phyloP scores from a whole-genome alignment of 2,113 vertebrate genomes.

The Gobio gobio region DNA sequence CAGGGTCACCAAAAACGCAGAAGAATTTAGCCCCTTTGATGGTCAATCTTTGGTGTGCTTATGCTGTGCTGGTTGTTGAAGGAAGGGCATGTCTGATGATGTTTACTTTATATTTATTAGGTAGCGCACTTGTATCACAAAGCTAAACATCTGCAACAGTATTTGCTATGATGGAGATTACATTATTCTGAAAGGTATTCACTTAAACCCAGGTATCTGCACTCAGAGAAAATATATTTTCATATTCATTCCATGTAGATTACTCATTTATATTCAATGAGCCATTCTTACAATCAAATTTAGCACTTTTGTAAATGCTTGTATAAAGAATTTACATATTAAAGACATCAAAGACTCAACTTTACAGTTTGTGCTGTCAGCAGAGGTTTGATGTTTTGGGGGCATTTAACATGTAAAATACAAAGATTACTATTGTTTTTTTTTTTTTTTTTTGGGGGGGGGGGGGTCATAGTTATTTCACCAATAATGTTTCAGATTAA shows the following conservation, averaged over 20 bases:
- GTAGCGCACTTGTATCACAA: conserved; percentile 14
- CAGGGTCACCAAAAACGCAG: conserved; percentile 49
- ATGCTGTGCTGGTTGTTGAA: conserved; percentile 46
- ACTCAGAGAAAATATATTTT: conserved; percentile 56
- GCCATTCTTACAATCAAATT: conserved; percentile 55
- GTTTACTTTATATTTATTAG: conserved; percentile 19
- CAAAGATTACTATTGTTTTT: not conserved
- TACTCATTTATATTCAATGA: conserved; percentile 50
- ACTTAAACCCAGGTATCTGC: conserved; percentile 46
- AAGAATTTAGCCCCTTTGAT: conserved; percentile 26
- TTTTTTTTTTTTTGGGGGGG: too few species aligned
- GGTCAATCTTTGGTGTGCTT: conserved; percentile 26
- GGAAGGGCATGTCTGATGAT: conserved; percentile 40
- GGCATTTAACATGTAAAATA: conserved; percentile 11
- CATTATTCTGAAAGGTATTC: conserved; percentile 45
- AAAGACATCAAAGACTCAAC: conserved; percentile 18
- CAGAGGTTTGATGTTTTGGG: conserved; percentile 14
- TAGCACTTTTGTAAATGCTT: conserved; percentile 52
- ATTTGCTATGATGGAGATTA: conserved; percentile 55
- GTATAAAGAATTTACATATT: conserved; percentile 16
- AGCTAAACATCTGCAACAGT: conserved; percentile 47
- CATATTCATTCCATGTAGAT: conserved; percentile 58
- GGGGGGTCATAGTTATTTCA: not conserved
- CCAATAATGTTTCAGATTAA: not conserved
- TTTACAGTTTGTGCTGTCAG: conserved; percentile 50